These are phyloP conservation scores for Ovis canadensis DNA, from an alignment of 2,113 vertebrate genomes.

Conservation along the genomic window DNA sequence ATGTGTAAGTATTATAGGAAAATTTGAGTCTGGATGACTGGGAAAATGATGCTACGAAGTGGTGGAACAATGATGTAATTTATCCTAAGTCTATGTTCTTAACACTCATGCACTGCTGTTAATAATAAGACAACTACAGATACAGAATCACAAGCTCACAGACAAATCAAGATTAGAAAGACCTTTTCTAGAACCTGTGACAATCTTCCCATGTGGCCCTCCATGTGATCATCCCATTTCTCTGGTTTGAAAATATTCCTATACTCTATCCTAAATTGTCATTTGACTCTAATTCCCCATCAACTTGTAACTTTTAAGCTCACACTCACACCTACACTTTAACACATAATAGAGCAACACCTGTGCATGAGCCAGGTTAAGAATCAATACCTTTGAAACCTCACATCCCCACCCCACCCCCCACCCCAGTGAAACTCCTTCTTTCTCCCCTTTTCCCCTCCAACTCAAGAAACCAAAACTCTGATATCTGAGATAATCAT, in stretches of 20 bases:
- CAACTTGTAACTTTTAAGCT: neutral
- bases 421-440: neutral
- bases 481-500: neutral
- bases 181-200: neutral
- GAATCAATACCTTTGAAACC: neutral
- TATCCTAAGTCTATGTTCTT: neutral
- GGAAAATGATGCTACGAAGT: neutral
- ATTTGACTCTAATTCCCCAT: neutral
- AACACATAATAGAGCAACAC: neutral
- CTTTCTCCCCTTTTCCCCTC: neutral
- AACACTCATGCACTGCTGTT: neutral
- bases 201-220: neutral
- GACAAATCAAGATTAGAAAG: neutral
- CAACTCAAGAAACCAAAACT: neutral
- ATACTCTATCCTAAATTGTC: neutral
- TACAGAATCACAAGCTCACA: neutral
- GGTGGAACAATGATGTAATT: neutral
- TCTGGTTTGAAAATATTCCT: slow-evolving; percentile 22
- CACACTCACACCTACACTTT: neutral
- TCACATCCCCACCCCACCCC: neutral
- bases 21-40: neutral
- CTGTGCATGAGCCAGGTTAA: neutral
- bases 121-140: neutral
- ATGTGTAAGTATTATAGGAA: neutral
- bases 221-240: neutral